Percentiles rank a stretch among this genome's conserved stretches.
Evolutionary conservation across 2,113 vertebrate species (phyloP).

Genomic region (Excalfactoria chinensis): DNA sequence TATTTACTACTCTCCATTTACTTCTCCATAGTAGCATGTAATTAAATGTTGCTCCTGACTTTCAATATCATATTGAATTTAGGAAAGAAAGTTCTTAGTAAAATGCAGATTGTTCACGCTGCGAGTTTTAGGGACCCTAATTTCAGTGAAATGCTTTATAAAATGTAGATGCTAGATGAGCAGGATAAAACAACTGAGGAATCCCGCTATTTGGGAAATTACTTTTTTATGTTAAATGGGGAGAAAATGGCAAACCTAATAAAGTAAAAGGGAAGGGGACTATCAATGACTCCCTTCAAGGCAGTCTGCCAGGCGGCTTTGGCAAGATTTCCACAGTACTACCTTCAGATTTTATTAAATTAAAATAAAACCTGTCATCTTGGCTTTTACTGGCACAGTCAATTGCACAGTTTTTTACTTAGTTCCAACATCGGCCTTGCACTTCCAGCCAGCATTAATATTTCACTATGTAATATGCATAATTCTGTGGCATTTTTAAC

Average conservation of each 20-base stretch:
- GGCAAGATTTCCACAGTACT: conserved; percentile 62
- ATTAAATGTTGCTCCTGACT: conserved; percentile 54
- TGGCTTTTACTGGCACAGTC: conserved; percentile 64
- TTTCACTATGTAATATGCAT: conserved; percentile 54
- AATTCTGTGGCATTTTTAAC: conserved; percentile 46
- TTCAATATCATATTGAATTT: conserved; percentile 51
- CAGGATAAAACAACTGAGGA: conserved; percentile 60
- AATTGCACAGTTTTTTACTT: conserved; percentile 58
- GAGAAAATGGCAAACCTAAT: conserved; percentile 55
- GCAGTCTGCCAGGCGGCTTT: conserved; percentile 69
- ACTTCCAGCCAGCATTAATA: conserved; percentile 55
- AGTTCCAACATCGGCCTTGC: conserved; percentile 49
- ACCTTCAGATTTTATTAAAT: conserved; percentile 78
- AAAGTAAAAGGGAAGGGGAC: conserved; percentile 45
- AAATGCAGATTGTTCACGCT: conserved; percentile 58
- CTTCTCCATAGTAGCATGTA: not conserved
- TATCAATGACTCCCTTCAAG: conserved; percentile 68
- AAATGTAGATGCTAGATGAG: conserved; percentile 31
- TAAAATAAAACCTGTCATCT: conserved; percentile 76
- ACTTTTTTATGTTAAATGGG: conserved; percentile 64
- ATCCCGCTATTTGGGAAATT: conserved; percentile 70
- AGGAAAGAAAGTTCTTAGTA: conserved; percentile 58
- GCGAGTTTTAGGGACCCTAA: conserved; percentile 57
- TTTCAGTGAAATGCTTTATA: conserved; percentile 60
- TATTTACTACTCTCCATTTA: conserved; percentile 48